Evolutionary conservation across 2,888 invertebrate species (phyloP).

Genomic region (Mesorhabditis sp.): DNA sequence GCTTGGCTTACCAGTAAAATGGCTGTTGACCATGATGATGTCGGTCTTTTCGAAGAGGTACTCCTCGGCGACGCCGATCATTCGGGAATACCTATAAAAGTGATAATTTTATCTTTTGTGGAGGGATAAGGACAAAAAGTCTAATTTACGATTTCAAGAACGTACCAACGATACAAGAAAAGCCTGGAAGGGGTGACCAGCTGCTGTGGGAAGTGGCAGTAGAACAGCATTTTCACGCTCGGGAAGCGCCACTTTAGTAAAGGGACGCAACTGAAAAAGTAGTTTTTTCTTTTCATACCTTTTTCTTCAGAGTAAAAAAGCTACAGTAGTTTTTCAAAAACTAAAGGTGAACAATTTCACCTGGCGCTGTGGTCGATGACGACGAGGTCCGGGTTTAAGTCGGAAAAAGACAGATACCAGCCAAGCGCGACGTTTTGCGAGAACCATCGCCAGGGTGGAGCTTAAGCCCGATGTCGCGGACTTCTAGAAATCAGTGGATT

Average conservation of each 20-base stretch:
- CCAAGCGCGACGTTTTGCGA: constrained; percentile 54
- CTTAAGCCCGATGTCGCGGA: constrained; percentile 43
- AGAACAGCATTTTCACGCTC: constrained; percentile 50
- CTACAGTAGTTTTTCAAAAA: neutral
- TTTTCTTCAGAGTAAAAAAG: no score
- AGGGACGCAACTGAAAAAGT: constrained; percentile 50
- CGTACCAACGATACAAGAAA: constrained; percentile 46
- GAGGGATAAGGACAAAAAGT: no score
- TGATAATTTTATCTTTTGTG: no score
- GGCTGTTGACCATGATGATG: constrained; percentile 62
- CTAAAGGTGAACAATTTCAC: constrained; percentile 8
- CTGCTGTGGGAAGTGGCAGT: constrained; percentile 57
- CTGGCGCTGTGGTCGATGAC: constrained; percentile 55
- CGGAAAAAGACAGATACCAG: constrained; percentile 47
- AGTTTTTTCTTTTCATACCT: no score
- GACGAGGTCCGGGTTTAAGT: constrained; percentile 51
- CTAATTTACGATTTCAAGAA: no score
- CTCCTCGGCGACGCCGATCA: constrained; percentile 57
- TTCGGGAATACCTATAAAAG: constrained; percentile 51
- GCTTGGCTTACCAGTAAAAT: constrained; percentile 64
- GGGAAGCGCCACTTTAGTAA: constrained; percentile 57
- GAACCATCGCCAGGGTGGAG: constrained; percentile 58
- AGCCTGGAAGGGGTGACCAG: constrained; percentile 54
- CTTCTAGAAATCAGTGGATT: constrained; percentile 32
- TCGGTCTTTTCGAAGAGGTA: constrained; percentile 62